phyloP scores from a whole-genome alignment of 1,140 invertebrate genomes.

The Drusus annulatus region DNA sequence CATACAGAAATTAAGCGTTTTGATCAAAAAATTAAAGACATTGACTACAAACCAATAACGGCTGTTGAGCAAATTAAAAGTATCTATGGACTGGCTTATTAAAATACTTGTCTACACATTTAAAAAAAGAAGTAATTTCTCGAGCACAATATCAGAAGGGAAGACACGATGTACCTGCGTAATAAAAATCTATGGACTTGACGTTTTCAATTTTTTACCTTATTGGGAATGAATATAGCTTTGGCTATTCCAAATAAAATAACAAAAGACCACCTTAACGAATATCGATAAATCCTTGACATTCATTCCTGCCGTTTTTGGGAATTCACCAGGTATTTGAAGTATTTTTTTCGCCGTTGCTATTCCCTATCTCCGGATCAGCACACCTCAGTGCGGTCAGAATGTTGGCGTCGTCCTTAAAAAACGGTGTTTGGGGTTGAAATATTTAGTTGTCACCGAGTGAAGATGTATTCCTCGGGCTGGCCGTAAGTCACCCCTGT shows the following conservation, averaged over 20 bases:
- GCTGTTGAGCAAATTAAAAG: no score
- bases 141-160: not conserved
- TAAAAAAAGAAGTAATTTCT: conserved; percentile 6
- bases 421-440: conserved; percentile 44
- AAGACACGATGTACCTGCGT: not conserved
- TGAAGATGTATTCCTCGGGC: conserved; percentile 54
- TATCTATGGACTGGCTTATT: no score
- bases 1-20: no score
- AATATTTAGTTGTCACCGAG: conserved; percentile 54
- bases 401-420: conserved; percentile 45
- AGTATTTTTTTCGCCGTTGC: conserved; percentile 26
- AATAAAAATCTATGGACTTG: conserved; percentile 10
- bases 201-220: not conserved
- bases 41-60: no score
- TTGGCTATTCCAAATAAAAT: conserved; percentile 12
- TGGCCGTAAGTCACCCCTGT: conserved; percentile 49
- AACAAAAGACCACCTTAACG: conserved; percentile 45
- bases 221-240: not conserved
- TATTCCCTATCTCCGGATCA: conserved; percentile 22
- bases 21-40: no score
- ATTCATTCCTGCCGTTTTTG: conserved; percentile 36
- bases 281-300: conserved; percentile 33
- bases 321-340: conserved; percentile 30
- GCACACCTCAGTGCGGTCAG: conserved; percentile 43
- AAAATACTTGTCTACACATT: no score